Percentiles rank a stretch among this genome's conserved stretches.
Conservation (phyloP, 2,888 invertebrate species). For the Drosophila gaucha region DNA sequence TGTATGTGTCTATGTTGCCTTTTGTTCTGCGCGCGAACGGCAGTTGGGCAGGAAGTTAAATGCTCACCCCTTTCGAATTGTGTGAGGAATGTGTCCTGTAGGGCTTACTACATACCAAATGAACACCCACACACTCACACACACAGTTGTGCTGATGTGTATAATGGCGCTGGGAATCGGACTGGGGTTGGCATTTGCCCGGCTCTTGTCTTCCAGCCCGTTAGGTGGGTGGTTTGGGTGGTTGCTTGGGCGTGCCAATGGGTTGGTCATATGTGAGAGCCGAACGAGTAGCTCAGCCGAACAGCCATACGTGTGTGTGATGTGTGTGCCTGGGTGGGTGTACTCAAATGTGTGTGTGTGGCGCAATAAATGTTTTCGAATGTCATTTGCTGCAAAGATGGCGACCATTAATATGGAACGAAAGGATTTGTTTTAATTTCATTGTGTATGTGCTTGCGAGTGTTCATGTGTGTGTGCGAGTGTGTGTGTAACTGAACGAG, state of each 20-base stretch:
- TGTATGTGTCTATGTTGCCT: conserved; percentile 52
- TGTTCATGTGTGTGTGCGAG: background rate
- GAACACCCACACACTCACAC: conserved; percentile 59
- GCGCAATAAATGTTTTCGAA: conserved; percentile 80
- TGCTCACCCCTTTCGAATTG: conserved; percentile 57
- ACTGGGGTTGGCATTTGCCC: conserved; percentile 48
- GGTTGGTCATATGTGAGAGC: conserved; percentile 62
- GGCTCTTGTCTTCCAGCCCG: conserved; percentile 42
- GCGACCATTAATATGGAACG: conserved; percentile 82
- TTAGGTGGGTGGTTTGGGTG: conserved; percentile 40
- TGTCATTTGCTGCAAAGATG: conserved; percentile 81
- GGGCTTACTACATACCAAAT: conserved; percentile 79
- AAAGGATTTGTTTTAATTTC: conserved; percentile 81
- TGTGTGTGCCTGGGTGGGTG: conserved; percentile 5
- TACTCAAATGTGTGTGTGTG: conserved; percentile 33
- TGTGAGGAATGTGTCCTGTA: conserved; percentile 80
- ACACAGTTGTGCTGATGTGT: conserved; percentile 44
- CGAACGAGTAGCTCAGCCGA: conserved; percentile 43
- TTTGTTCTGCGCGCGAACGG: conserved; percentile 52
- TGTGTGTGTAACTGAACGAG: background rate
- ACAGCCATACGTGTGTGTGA: conserved; percentile 1
- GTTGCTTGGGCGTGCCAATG: conserved; percentile 37
- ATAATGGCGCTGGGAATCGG: conserved; percentile 67
- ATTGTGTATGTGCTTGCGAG: conserved; percentile 28
- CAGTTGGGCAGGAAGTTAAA: conserved; percentile 16